Percentiles rank a stretch among this genome's conserved stretches.
Evolutionary conservation across 2,888 invertebrate genomes (phyloP).

Genomic region (Cryptocheilus praepositus): DNA sequence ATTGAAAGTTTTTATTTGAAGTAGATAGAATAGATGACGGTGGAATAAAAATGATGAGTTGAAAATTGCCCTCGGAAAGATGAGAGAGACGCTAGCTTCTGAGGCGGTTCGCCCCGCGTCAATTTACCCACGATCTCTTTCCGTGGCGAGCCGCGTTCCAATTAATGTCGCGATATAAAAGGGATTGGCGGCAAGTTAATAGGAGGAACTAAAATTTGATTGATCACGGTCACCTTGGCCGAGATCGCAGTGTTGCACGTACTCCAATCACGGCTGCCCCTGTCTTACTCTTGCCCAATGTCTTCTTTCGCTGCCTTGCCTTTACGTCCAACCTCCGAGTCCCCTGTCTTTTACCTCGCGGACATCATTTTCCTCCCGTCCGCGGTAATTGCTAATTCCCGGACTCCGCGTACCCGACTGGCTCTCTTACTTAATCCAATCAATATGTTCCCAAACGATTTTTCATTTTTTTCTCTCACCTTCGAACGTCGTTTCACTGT

Average conservation of each 20-base stretch:
- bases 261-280: too few species aligned
- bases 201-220: constrained; percentile 10
- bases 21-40: too few species aligned
- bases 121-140: not conserved
- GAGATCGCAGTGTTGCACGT: not conserved
- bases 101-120: too few species aligned
- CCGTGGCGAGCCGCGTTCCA: not conserved
- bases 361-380: constrained; percentile 35
- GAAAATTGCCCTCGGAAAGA: too few species aligned
- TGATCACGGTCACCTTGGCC: constrained; percentile 10
- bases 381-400: constrained; percentile 46
- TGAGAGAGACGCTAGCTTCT: too few species aligned
- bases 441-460: too few species aligned
- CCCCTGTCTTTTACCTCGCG: constrained; percentile 20
- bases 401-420: constrained; percentile 29
- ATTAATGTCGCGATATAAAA: constrained; percentile 1
- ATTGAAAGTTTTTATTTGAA: too few species aligned
- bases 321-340: constrained; percentile 9
- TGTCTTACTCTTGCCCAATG: constrained; percentile 18
- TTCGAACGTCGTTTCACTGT: too few species aligned
- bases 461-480: too few species aligned
- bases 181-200: constrained; percentile 1
- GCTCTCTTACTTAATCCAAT: too few species aligned
- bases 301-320: constrained; percentile 12
- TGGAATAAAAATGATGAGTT: too few species aligned